Conservation (phyloP, 30 jellyfish, hydroid and myxozoan species). For the Cassiopea andromeda region DNA sequence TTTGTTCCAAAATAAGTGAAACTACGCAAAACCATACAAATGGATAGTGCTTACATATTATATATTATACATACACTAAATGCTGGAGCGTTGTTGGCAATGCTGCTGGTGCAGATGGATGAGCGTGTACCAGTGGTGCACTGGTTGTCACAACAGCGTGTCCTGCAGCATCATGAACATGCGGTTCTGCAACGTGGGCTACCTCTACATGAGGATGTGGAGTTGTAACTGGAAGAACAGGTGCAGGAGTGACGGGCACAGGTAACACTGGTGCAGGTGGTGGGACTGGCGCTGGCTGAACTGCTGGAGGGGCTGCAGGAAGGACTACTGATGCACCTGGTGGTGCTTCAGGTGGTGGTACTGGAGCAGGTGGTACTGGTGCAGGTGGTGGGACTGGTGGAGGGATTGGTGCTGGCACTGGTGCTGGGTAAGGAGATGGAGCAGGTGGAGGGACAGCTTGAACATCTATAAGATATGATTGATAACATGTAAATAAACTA, state of each 20-base stretch:
- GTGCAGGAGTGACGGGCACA: slow-evolving; percentile 25
- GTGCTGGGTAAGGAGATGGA: slow-evolving; percentile 69
- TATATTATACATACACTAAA: slow-evolving; percentile 13
- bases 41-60: no score
- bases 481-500: no score
- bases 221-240: slow-evolving; percentile 25
- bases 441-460: slow-evolving; percentile 56
- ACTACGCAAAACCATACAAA: no score
- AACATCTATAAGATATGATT: background rate
- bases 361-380: slow-evolving; percentile 77
- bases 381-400: slow-evolving; percentile 64
- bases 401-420: slow-evolving; percentile 69
- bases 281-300: slow-evolving; percentile 28
- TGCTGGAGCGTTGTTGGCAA: slow-evolving; percentile 37
- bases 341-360: slow-evolving; percentile 70
- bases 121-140: slow-evolving; percentile 47
- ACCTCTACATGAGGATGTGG: slow-evolving; percentile 39
- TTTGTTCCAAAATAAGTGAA: no score
- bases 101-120: slow-evolving; percentile 29
- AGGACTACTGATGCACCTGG: slow-evolving; percentile 73
- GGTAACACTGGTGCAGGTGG: slow-evolving; percentile 30
- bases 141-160: slow-evolving; percentile 66
- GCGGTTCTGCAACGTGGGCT: slow-evolving; percentile 56
- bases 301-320: slow-evolving; percentile 60
- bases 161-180: slow-evolving; percentile 54